Evolutionary conservation across 1,140 invertebrate species (phyloP), one percentile per base, ranked within the genome.

Genomic region (Diachasmimorpha longicaudata): DNA sequence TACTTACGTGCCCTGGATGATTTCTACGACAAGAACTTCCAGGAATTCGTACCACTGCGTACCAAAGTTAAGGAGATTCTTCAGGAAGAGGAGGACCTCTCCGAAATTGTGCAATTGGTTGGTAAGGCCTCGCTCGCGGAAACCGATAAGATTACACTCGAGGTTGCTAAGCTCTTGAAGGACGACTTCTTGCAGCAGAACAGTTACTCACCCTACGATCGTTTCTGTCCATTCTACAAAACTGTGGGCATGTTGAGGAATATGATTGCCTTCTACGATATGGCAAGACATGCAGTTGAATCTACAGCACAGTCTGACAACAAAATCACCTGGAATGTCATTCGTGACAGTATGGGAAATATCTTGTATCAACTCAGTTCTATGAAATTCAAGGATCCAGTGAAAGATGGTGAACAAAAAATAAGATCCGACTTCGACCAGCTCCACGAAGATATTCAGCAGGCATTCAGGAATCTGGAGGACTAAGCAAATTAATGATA

Each of bases 351-450:
- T 81, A 98, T 99, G 97, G 94, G 94, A 81, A 96, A 96, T 84
- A 95, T 98, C 82, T 92, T 99, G 74, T 99, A 99, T 90, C 97
- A 99, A 88, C 93, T 99, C 68, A 98, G 96, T 81, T 98, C 96
- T 83, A 99, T 99, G 98, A 99, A 99, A 90, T 99, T 99, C 92
- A 99, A 99, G 95, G 98, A 99, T 90, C 98, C 98, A 44, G 94
- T 98, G 9, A 98, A 98, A 91, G 98, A 99, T 79, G 98, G 98
- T 44, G 98, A 99, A 88, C 93, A 93, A 2, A 99, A 99, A 90
- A 99, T 99, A 87, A 97, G 96, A 88, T 93, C 96, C 63, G 97
- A 99, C 84, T 99, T 97, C 86, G 98, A 99, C 84, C 96, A 98
- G 85, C 88, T 99, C 23, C 91, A 97, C 77, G 97, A 99, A 90